These are phyloP conservation scores for Takifugu bimaculatus DNA, from an alignment of 2,113 vertebrate species.

Conservation along the genomic window DNA sequence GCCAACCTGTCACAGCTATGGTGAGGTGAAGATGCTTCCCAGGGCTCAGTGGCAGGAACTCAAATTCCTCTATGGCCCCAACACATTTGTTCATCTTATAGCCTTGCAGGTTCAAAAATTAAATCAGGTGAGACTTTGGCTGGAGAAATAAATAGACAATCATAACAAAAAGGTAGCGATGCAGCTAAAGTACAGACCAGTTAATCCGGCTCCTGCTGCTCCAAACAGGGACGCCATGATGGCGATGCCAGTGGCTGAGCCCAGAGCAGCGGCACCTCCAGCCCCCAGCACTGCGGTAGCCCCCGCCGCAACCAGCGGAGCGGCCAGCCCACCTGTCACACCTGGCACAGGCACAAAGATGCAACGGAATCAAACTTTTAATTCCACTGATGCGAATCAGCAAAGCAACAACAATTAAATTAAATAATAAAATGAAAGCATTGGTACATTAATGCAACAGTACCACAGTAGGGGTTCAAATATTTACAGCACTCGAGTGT, in stretches of 20 bases:
- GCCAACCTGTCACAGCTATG: constrained; percentile 92
- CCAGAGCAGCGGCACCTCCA: constrained; percentile 88
- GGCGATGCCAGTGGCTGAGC: constrained; percentile 88
- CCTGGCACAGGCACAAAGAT: constrained; percentile 68
- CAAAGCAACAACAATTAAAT: no score
- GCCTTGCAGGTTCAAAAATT: constrained; percentile 66
- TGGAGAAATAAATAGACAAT: no score
- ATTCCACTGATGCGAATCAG: no score
- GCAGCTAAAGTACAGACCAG: constrained; percentile 70
- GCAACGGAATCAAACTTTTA: neutral
- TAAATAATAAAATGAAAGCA: no score
- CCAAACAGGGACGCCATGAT: constrained; percentile 94
- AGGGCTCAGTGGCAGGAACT: constrained; percentile 87
- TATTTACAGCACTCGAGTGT: neutral
- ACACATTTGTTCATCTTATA: constrained; percentile 99
- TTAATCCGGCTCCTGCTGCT: constrained; percentile 91
- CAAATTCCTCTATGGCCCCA: constrained; percentile 94
- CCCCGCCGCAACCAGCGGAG: constrained; percentile 88
- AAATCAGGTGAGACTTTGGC: neutral
- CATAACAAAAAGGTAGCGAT: neutral
- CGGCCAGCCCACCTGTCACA: constrained; percentile 92
- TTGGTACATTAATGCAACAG: no score
- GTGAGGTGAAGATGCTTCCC: constrained; percentile 90
- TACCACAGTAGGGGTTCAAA: neutral
- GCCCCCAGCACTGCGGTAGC: constrained; percentile 86